Percentiles rank a stretch among this genome's conserved stretches.
These are phyloP conservation scores for Neomorphus geoffroyi DNA, from an alignment of 2,797 vertebrate species.

Conservation along the genomic window DNA sequence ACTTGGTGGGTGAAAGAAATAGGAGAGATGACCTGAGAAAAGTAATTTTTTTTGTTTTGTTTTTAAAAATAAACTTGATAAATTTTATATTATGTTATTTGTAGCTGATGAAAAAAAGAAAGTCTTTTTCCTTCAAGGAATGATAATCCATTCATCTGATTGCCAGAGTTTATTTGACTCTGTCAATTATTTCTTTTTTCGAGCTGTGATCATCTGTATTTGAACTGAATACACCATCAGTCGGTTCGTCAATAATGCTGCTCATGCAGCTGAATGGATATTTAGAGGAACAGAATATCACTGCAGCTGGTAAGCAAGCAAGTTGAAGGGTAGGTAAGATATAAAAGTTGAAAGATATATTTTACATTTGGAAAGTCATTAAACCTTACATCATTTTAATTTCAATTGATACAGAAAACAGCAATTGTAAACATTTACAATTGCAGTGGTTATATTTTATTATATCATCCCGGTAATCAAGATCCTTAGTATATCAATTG, in stretches of 20 bases:
- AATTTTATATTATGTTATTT: background rate
- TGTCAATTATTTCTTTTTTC: background rate
- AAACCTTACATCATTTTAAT: background rate
- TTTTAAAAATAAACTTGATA: background rate
- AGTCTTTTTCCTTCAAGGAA: background rate
- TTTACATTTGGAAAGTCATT: background rate
- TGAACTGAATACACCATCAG: background rate
- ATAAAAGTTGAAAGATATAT: background rate
- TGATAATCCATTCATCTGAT: background rate
- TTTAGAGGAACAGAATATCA: background rate
- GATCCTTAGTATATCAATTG: background rate
- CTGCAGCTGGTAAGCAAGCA: background rate
- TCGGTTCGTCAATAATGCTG: background rate
- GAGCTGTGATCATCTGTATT: background rate
- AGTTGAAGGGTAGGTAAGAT: background rate
- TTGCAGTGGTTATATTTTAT: background rate
- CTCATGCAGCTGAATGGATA: background rate
- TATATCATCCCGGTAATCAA: background rate
- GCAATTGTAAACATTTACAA: background rate
- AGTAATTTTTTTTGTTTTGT: background rate
- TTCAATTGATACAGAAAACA: background rate
- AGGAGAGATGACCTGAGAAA: accelerated
- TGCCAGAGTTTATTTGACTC: background rate
- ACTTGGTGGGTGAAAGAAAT: background rate
- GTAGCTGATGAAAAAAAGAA: background rate